Conservation (phyloP, 2,113 vertebrate species). For the Tupaia chinensis region DNA sequence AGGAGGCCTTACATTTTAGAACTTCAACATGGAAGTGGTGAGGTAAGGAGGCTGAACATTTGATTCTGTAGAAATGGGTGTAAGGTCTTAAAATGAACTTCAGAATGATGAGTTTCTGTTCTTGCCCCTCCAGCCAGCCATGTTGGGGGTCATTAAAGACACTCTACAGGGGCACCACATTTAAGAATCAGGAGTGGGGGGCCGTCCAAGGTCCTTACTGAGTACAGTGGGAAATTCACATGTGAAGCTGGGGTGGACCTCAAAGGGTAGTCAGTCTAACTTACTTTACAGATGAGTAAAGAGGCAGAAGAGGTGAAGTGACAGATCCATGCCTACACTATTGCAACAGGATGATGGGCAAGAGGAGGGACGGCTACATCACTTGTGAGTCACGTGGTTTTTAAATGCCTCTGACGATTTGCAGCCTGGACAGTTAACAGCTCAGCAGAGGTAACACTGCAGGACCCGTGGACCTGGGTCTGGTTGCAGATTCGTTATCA, state of each 20-base stretch:
- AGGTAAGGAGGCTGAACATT: neutral
- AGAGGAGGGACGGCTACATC: too few relatives aligned
- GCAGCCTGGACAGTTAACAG: neutral
- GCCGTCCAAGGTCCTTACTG: neutral
- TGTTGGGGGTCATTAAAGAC: neutral
- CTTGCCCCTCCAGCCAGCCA: neutral
- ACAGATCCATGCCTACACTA: neutral
- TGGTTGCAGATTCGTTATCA: neutral
- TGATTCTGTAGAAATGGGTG: neutral
- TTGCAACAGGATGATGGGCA: neutral
- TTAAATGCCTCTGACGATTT: neutral
- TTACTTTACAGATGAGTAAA: neutral
- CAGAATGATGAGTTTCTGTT: neutral
- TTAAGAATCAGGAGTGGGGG: too few relatives aligned
- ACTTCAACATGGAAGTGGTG: accelerated
- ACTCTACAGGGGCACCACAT: neutral
- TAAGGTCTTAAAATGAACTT: neutral
- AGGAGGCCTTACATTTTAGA: neutral
- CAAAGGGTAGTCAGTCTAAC: neutral
- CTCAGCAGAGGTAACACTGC: neutral
- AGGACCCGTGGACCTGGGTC: too few relatives aligned
- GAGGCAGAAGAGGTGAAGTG: neutral
- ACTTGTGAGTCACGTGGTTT: neutral
- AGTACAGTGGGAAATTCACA: accelerated
- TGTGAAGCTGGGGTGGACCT: neutral